Evolutionary conservation across 2,797 vertebrate genomes (phyloP), one percentile per base, ranked within the genome.

Genomic region (Sebastes glaucus): DNA sequence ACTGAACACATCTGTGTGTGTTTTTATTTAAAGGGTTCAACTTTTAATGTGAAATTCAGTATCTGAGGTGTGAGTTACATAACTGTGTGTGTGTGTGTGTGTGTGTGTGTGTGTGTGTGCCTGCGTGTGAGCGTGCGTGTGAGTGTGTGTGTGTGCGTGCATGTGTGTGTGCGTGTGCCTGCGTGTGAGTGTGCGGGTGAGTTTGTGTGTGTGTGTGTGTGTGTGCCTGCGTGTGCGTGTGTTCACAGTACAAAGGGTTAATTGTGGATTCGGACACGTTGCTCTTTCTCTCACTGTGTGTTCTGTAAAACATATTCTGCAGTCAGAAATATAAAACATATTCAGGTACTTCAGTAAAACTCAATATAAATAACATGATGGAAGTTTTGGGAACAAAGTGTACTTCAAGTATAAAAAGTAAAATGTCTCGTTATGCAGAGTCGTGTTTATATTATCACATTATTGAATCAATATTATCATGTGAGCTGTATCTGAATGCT

Each of bases 191-290:
- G 52, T 35, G 30, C 35, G n/a, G 20, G 14, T 38, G 53, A 20
- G 28, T 27, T 16, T 11, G 68, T 42, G 14, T 33, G 67, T 23
- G 49, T 35, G 28, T 27, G 27, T 27, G 28, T 30, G 28, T 18
- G 7, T 9, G 8, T 32, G 32, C 32, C 33, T 33, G 33, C 22
- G 70, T 16, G 11, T 32, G 56, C 49, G 25, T 71, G 23, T 59
- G 16, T 61, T 20, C 49, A 14, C 16, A 55, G 65, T 76, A 88
- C 77, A 83, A 60, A 72, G 80, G 77, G 86, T 83, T 88, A 81
- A 85, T 38, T 83, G 83, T 85, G 49, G n/a, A 71, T 69, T 73
- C 25, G 56, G 77, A 87, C 79, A 80, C 80, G 85, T 81, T 42
- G 62, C 20, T 52, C 27, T 53, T n/a, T 53, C 30, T 33, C 27